These are phyloP conservation scores for Cyprichromis sp. DNA, from an alignment of 2,113 vertebrate species.

Conservation along the genomic window DNA sequence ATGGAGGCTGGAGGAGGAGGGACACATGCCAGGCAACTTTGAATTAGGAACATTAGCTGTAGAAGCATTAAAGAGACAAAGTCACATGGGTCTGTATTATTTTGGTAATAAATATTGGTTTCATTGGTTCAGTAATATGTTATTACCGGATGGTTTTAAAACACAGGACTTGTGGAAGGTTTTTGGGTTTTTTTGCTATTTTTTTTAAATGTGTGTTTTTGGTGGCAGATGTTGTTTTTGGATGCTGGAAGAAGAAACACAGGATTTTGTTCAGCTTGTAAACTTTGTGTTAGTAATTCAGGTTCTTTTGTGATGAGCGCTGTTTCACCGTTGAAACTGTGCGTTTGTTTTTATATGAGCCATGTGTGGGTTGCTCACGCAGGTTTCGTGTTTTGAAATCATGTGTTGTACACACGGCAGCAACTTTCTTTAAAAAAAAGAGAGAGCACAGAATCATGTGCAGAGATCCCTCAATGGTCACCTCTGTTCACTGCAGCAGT, in stretches of 20 bases:
- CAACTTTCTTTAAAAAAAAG: not conserved
- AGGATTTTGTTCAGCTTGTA: not conserved
- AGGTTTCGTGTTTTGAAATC: not conserved
- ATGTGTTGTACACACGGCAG: not conserved
- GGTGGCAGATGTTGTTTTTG: not conserved
- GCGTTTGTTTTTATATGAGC: not conserved
- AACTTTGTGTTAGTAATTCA: not conserved
- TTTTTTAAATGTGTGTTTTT: not conserved
- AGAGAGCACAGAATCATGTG: not conserved
- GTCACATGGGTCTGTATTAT: not conserved
- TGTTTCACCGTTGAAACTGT: not conserved
- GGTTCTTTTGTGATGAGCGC: not conserved
- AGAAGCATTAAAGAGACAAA: not conserved
- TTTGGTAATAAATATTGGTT: not conserved
- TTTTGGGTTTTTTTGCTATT: rapidly evolving
- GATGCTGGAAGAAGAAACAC: not conserved
- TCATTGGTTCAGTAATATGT: not conserved
- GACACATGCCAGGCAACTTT: not conserved
- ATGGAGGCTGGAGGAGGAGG: not conserved
- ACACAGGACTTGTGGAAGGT: not conserved
- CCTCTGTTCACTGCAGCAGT: not conserved
- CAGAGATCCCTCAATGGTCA: not conserved
- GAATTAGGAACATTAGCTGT: not conserved
- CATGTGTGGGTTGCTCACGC: not conserved
- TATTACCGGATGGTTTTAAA: not conserved